Evolutionary conservation across 2,888 invertebrate genomes (phyloP).

Genomic region (Anthophora plumipes): DNA sequence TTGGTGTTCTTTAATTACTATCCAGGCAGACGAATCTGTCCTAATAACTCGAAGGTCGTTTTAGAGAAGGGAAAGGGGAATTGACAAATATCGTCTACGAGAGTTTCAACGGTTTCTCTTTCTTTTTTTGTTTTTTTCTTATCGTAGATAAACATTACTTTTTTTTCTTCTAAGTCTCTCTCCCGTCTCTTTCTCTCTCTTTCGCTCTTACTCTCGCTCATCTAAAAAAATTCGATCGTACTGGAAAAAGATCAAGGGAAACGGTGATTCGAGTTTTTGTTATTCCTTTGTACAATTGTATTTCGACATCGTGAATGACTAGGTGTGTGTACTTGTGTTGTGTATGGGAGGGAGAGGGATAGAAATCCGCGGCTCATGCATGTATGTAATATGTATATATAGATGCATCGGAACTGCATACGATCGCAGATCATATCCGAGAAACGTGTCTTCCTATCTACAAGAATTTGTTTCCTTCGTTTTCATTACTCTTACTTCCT

Average conservation of each 20-base stretch:
- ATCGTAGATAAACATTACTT: constrained; percentile 27
- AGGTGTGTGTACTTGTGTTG: neutral
- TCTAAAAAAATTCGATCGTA: constrained; percentile 43
- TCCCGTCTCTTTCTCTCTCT: constrained; percentile 21
- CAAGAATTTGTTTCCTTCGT: neutral
- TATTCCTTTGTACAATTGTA: constrained; percentile 25
- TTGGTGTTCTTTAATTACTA: constrained; percentile 23
- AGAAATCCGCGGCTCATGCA: constrained; percentile 5
- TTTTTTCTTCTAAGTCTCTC: constrained; percentile 27
- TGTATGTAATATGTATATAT: neutral
- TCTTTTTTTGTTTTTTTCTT: neutral
- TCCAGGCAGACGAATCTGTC: constrained; percentile 25
- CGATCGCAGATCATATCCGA: constrained; percentile 1
- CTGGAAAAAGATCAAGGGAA: constrained; percentile 33
- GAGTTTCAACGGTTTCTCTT: constrained; percentile 4
- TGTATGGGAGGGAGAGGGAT: neutral
- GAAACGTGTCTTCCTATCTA: constrained; percentile 12
- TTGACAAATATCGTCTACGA: constrained; percentile 39
- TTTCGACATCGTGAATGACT: neutral
- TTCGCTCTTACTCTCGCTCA: constrained; percentile 12
- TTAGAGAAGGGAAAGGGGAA: constrained; percentile 32
- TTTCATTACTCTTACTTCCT: neutral
- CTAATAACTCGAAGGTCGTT: neutral
- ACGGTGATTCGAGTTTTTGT: neutral
- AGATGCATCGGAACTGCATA: constrained; percentile 19